Evolutionary conservation across 2,797 vertebrate genomes (phyloP), one percentile per base, ranked within the genome.

Genomic region (Gadopsis marmoratus): DNA sequence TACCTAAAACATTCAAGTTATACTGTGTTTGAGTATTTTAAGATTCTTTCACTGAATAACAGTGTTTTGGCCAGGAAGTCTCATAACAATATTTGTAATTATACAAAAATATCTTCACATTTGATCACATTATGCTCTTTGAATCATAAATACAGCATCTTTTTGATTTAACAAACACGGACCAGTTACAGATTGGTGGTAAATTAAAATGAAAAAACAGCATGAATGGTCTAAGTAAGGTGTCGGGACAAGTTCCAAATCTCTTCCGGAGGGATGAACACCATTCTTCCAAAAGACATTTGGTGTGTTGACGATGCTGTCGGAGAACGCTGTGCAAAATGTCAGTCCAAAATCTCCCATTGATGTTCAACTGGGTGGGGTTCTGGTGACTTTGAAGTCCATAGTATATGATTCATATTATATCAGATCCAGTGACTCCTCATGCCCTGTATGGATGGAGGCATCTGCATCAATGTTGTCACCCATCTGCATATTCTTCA

Each of bases 21-120:
- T 35, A 11, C 58, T 58, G 55, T 73, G 51, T 35, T 66, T 64
- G 23, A 51, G 41, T 60, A 13, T 47, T 83, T 82, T 66, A 33
- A 19, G 2, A n/a, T 23, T 67, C 3, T 54, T 45, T 48, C 26
- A 53, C 29, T 55, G 23, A 59, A 64, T 21, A 59, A 61, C 9
- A n/a, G 37, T 9, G 5, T 39, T 78, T 58, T 43, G 29, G 10
- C 19, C 4, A 51, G 35, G 35, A 51, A 53, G 47, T 39, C 8
- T 71, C 0, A 7, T 50, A 26, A 26, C 26, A 26, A 26, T 26
- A 23, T 65, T 39, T 47, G 1, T n/a, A 8, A 23, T 5, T 31
- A 45, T 19, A 16, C 53, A 33, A 35, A 10, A 59, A 26, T 48
- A 29, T 60, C 23, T 26, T 45, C 10, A 51, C 14, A n/a, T 31